These are phyloP conservation scores for Lerista edwardsae DNA, from an alignment of 2,797 vertebrate genomes.

Conservation along the genomic window DNA sequence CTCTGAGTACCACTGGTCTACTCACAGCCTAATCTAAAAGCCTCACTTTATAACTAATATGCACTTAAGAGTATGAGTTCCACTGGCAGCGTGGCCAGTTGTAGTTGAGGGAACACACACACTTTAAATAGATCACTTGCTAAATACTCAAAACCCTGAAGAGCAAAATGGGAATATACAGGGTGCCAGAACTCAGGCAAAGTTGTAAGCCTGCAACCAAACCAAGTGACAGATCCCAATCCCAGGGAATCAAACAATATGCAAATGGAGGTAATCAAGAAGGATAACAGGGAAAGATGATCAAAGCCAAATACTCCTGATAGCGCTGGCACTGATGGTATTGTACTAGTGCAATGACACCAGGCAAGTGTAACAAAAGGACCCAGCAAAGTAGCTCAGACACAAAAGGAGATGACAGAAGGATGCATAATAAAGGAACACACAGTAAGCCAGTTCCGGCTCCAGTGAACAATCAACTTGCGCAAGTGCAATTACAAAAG, in stretches of 20 bases:
- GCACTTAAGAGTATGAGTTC: too few relatives aligned
- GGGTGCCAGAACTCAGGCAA: constrained; percentile 54
- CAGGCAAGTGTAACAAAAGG: constrained; percentile 56
- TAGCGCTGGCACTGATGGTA: constrained; percentile 56
- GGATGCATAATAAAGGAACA: constrained; percentile 57
- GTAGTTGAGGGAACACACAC: constrained; percentile 28
- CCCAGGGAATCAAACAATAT: constrained; percentile 58
- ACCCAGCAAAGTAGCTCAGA: constrained; percentile 50
- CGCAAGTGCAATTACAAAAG: constrained; percentile 49
- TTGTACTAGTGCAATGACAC: constrained; percentile 58
- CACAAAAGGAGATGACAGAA: constrained; percentile 45
- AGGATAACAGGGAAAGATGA: constrained; percentile 64
- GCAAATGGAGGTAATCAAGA: constrained; percentile 68
- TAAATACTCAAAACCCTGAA: constrained; percentile 47
- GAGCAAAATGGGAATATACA: constrained; percentile 52
- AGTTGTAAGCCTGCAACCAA: constrained; percentile 39
- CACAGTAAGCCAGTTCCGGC: constrained; percentile 48
- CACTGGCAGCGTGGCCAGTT: too few relatives aligned
- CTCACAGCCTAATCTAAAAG: too few relatives aligned
- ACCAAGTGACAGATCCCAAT: constrained; percentile 52
- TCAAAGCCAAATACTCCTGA: constrained; percentile 65
- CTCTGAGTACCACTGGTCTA: too few relatives aligned
- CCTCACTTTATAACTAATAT: too few relatives aligned
- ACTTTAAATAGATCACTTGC: constrained; percentile 58
- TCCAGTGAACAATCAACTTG: constrained; percentile 47